Conservation (phyloP, 2,888 invertebrate genomes). For the Orthonychiurus folsomi region DNA sequence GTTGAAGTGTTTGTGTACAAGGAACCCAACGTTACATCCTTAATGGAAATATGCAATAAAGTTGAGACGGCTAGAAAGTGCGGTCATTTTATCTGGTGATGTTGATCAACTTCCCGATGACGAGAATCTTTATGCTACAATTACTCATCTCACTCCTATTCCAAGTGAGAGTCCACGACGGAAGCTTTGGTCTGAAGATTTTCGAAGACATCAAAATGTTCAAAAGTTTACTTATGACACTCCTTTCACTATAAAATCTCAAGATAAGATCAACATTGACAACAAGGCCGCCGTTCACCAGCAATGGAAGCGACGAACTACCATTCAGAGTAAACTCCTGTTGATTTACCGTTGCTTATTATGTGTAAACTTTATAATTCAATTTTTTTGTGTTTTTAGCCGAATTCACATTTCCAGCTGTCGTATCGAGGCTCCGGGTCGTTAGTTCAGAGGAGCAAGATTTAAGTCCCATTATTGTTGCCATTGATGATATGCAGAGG, state of each 20-base stretch:
- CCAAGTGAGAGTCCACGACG: slow-evolving; percentile 39
- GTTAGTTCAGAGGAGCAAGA: slow-evolving; percentile 37
- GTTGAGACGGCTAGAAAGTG: slow-evolving; percentile 38
- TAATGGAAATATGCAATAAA: slow-evolving; percentile 38
- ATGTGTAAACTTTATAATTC: slow-evolving; percentile 2
- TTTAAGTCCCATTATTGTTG: slow-evolving; percentile 39
- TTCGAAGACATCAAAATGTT: slow-evolving; percentile 38
- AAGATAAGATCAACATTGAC: slow-evolving; percentile 37
- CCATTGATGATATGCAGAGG: slow-evolving; percentile 40
- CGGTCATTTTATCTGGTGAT: slow-evolving; percentile 36
- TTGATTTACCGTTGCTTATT: neutral
- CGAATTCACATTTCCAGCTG: slow-evolving; percentile 39
- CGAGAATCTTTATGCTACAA: slow-evolving; percentile 37
- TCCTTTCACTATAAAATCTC: slow-evolving; percentile 38
- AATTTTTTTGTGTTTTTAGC: slow-evolving; percentile 26
- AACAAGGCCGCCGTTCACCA: slow-evolving; percentile 45
- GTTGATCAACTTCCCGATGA: slow-evolving; percentile 37
- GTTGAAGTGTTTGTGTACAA: slow-evolving; percentile 38
- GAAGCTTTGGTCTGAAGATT: slow-evolving; percentile 40
- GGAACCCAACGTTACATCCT: slow-evolving; percentile 38
- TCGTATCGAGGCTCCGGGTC: slow-evolving; percentile 35
- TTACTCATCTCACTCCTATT: slow-evolving; percentile 38
- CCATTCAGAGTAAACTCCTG: slow-evolving; percentile 65
- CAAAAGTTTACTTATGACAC: slow-evolving; percentile 39
- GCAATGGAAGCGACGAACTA: slow-evolving; percentile 83